Evolutionary conservation across 2,888 invertebrate genomes (phyloP).

Genomic region (Eristalis arbustorum): DNA sequence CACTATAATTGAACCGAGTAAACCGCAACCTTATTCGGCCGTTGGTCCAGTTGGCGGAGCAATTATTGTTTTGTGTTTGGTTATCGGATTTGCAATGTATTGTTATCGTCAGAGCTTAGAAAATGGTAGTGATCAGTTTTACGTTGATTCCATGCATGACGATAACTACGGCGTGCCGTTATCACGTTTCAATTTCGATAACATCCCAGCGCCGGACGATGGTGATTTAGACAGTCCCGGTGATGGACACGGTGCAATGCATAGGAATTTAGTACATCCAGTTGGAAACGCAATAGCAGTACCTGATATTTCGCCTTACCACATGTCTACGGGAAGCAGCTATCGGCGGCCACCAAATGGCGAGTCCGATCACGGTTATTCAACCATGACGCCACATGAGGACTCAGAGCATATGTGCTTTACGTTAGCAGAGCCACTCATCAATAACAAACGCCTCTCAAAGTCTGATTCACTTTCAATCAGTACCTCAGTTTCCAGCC

Average conservation of each 20-base stretch:
- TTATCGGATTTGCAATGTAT: conserved; percentile 91
- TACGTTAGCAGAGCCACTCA: conserved; percentile 85
- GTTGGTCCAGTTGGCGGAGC: conserved; percentile 94
- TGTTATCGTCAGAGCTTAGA: conserved; percentile 87
- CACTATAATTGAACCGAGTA: conserved; percentile 77
- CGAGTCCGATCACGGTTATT: conserved; percentile 95
- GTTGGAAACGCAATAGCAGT: conserved; percentile 84
- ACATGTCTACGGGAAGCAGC: conserved; percentile 85
- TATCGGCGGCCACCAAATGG: conserved; percentile 87
- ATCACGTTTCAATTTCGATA: conserved; percentile 87
- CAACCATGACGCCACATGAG: conserved; percentile 95
- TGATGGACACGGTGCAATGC: conserved; percentile 79
- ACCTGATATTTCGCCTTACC: conserved; percentile 89
- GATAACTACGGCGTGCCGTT: conserved; percentile 84
- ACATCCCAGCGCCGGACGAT: conserved; percentile 81
- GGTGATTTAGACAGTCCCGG: conserved; percentile 80
- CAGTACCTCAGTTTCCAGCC: conserved; percentile 81
- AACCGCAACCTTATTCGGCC: conserved; percentile 84
- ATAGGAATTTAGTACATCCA: conserved; percentile 85
- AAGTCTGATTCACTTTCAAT: conserved; percentile 84
- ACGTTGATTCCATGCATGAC: conserved; percentile 81
- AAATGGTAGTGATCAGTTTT: conserved; percentile 80
- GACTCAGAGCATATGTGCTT: conserved; percentile 92
- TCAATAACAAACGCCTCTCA: conserved; percentile 81
- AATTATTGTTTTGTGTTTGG: conserved; percentile 89